phyloP scores from a whole-genome alignment of 2,888 invertebrate species.

The Cistogaster globosa region DNA sequence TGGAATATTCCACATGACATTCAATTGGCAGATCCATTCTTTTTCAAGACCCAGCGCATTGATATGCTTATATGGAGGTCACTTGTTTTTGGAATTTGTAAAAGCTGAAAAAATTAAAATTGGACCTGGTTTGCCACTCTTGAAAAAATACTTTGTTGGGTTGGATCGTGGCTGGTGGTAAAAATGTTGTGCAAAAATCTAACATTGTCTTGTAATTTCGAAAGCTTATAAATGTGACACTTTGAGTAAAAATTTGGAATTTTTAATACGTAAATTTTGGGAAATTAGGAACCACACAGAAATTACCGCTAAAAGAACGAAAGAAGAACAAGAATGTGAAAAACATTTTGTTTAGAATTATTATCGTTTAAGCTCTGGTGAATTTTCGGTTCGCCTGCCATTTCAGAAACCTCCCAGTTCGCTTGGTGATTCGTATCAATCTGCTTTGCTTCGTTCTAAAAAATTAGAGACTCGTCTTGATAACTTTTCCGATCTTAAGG shows the following conservation, averaged over 20 bases:
- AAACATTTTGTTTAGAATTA: not conserved
- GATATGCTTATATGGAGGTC: slow-evolving; percentile 44
- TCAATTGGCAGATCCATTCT: slow-evolving; percentile 47
- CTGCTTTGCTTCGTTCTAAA: slow-evolving; percentile 29
- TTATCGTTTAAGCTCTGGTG: not conserved
- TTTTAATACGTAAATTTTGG: not conserved
- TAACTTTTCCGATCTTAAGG: slow-evolving; percentile 35
- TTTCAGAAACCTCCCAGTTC: not conserved
- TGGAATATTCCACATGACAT: slow-evolving; percentile 62
- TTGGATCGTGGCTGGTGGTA: slow-evolving; percentile 32
- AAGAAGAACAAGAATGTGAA: slow-evolving; percentile 14
- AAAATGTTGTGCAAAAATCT: not conserved
- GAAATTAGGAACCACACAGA: slow-evolving; percentile 2
- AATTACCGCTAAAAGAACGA: not conserved
- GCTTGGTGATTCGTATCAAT: slow-evolving; percentile 37
- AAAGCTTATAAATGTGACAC: not conserved
- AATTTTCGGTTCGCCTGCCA: slow-evolving; percentile 2
- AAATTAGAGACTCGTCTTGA: slow-evolving; percentile 46
- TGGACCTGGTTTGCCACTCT: slow-evolving; percentile 41
- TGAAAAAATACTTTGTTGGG: slow-evolving; percentile 68
- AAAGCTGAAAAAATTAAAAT: slow-evolving; percentile 66
- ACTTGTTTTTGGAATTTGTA: slow-evolving; percentile 67
- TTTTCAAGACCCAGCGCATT: not conserved
- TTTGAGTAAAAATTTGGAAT: not conserved
- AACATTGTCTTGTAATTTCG: not conserved